phyloP scores from a whole-genome alignment of 2,797 vertebrate species.

The Australoheros facetus region DNA sequence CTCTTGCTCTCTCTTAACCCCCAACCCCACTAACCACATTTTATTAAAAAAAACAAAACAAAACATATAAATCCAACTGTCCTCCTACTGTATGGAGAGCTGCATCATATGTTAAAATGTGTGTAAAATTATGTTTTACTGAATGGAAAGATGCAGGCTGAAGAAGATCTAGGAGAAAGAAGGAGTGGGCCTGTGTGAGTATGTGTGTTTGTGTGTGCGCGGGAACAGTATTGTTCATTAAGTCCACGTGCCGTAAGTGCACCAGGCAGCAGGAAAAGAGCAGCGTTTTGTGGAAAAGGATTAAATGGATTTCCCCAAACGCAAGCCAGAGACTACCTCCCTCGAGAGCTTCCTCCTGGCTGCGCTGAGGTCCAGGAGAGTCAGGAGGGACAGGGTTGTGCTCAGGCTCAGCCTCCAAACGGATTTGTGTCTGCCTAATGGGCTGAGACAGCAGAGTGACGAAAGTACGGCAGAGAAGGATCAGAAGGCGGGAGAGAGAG shows the following conservation, averaged over 20 bases:
- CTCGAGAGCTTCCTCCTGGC: constrained; percentile 65
- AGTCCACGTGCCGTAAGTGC: constrained; percentile 42
- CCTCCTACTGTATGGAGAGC: background rate
- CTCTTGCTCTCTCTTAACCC: constrained; percentile 15
- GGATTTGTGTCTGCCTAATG: constrained; percentile 79
- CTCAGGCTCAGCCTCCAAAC: constrained; percentile 66
- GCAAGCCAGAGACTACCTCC: constrained; percentile 56
- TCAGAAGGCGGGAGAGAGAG: constrained; percentile 34
- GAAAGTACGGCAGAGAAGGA: constrained; percentile 65
- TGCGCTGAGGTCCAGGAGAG: constrained; percentile 56
- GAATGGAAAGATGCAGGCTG: constrained; percentile 2
- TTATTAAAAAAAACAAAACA: background rate
- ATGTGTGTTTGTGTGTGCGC: constrained; percentile 10
- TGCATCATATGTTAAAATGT: constrained; percentile 24
- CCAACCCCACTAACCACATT: background rate
- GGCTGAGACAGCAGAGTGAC: constrained; percentile 73
- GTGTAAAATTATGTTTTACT: constrained; percentile 26
- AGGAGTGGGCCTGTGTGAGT: background rate
- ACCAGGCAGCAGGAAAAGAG: constrained; percentile 44
- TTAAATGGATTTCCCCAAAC: constrained; percentile 70
- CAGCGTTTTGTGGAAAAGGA: constrained; percentile 58
- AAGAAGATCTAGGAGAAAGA: background rate
- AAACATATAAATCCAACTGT: constrained; percentile 11
- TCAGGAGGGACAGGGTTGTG: constrained; percentile 35
- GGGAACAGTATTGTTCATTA: constrained; percentile 57